Evolutionary conservation across 2,797 vertebrate genomes (phyloP), one percentile per base, ranked within the genome.

Genomic region (Arctocebus calabarensis): DNA sequence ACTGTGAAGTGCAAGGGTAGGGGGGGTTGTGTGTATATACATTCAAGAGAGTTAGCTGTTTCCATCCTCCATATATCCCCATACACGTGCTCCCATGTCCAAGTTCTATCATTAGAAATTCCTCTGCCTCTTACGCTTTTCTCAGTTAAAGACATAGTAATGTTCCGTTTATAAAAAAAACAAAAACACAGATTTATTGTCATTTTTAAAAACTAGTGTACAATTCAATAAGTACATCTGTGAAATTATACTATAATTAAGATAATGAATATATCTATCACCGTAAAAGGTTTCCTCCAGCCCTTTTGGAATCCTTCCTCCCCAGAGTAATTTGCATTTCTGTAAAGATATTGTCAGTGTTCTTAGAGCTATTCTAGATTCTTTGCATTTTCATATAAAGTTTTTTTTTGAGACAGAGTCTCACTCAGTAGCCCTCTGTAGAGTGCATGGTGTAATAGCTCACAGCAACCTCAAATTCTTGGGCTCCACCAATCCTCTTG

Each of bases 61-160:
- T 82, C 14, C 4, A 22, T 9, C 55, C 25, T 40, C 75, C 25
- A 61, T 29, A 40, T 25, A 55, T 11, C 11, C 25, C 43, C 55
- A 77, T 40, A 71, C 29, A 27, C 12, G 82, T 6, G 34, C 29
- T 20, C 55, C 1, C 14, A 37, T 0, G 22, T 71, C 29, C 34
- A 29, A 40, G 12, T 32, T 61, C 81, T 52, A 68, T 23, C 43
- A 66, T 25, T 71, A 61, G 68, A 93, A 86, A 43, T 75, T 16
- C 17, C 52, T 87, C n/a, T 87, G 40, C 40, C 40, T 82, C 52
- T 25, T 84, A 45, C 43, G 75, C 3, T 34, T 34, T 34, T 84
- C 40, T 95, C 64, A 9, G 40, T 78, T 90, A 87, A 82, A 82
- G 48, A 74, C 25, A 59, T 86, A 68, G 68, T 84, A 61, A 48